Evolutionary conservation across 2,797 vertebrate species (phyloP).

Genomic region (Synanceia verrucosa): DNA sequence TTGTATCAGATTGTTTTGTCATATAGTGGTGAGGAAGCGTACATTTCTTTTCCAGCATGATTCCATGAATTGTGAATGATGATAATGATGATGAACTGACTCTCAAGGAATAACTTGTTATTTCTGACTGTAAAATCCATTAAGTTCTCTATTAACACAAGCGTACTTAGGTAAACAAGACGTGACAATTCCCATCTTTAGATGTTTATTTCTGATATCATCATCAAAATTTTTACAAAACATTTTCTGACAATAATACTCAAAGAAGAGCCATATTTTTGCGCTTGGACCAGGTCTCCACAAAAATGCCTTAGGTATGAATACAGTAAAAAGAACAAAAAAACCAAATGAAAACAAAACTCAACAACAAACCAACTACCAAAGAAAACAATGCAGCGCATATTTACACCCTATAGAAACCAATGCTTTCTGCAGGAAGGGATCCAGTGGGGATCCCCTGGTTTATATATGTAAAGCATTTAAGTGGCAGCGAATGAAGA

Average conservation of each 20-base stretch:
- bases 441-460: constrained; percentile 59
- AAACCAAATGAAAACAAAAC: constrained; percentile 55
- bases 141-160: neutral
- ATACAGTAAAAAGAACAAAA: constrained; percentile 76
- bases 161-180: constrained; percentile 1
- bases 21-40: neutral
- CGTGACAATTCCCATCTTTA: constrained; percentile 76
- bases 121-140: fast-evolving
- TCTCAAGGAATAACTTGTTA: too few relatives aligned
- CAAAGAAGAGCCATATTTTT: constrained; percentile 87
- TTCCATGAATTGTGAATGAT: neutral
- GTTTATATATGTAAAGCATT: constrained; percentile 46
- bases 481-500: constrained; percentile 30
- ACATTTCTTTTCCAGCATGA: fast-evolving
- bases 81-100: too few relatives aligned
- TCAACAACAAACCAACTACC: constrained; percentile 72
- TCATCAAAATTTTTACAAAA: constrained; percentile 91
- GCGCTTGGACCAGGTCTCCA: constrained; percentile 83
- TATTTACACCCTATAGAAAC: constrained; percentile 85
- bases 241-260: constrained; percentile 89
- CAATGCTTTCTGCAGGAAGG: constrained; percentile 64
- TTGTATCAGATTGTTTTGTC: neutral
- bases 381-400: constrained; percentile 79
- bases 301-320: constrained; percentile 81
- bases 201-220: constrained; percentile 88